phyloP scores from a whole-genome alignment of 2,113 vertebrate species.

The Myrmecobius fasciatus region DNA sequence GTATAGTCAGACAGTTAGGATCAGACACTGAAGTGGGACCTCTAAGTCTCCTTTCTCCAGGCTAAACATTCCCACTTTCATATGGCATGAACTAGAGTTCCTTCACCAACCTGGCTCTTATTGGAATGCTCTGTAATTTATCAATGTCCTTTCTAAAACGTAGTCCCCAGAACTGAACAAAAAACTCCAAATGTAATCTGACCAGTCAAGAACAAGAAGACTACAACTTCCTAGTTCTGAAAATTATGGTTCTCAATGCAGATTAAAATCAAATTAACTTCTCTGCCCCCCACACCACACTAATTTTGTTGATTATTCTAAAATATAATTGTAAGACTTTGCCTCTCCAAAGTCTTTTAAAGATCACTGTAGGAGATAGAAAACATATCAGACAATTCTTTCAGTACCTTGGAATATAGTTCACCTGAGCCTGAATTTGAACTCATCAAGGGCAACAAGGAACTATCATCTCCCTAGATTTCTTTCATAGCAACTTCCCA shows the following conservation, averaged over 20 bases:
- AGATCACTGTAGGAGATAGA: not conserved
- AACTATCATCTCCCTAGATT: not conserved
- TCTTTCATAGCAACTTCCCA: not conserved
- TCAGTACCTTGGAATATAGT: not conserved
- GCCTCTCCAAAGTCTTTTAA: not conserved
- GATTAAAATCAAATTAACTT: not conserved
- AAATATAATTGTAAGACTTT: not conserved
- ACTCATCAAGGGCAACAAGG: not conserved
- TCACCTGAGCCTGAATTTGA: not conserved
- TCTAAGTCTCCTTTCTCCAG: not conserved
- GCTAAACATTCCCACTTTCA: not conserved
- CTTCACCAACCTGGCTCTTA: not conserved
- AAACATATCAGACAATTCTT: not conserved
- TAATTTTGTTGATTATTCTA: not conserved
- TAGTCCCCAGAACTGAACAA: not conserved
- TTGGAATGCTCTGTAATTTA: not conserved
- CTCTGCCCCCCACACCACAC: not conserved
- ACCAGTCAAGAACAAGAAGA: not conserved
- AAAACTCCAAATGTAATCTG: not conserved
- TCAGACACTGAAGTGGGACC: not conserved
- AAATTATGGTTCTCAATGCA: not conserved
- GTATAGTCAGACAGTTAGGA: not conserved
- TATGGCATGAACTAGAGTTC: not conserved
- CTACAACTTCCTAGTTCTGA: not conserved
- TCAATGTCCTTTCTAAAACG: not conserved